Percentiles rank a stretch among this genome's conserved stretches.
Conservation (phyloP, 2,797 vertebrate genomes). For the Hephaestus fuliginosus region DNA sequence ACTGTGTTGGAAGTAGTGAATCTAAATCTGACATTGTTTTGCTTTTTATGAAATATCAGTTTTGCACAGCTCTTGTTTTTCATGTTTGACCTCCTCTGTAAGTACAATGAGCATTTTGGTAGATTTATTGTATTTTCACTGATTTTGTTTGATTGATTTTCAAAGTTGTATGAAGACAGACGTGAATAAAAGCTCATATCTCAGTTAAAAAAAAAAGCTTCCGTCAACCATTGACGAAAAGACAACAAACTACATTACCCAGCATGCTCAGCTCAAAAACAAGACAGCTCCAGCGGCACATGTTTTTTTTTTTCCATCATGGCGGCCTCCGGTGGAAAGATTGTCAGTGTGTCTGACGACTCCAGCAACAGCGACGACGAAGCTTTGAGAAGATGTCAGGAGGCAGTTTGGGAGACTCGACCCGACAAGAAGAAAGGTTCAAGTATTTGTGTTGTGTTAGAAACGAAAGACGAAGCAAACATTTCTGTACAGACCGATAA, state of each 20-base stretch:
- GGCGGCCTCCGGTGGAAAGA: constrained; percentile 59
- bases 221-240: too few species aligned
- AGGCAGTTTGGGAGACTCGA: constrained; percentile 83
- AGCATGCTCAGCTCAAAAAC: constrained; percentile 66
- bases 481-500: too few species aligned
- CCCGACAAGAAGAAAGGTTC: constrained; percentile 45
- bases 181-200: constrained; percentile 11
- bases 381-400: constrained; percentile 73
- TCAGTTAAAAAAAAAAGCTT: too few species aligned
- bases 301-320: constrained; percentile 56
- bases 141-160: neutral
- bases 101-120: constrained; percentile 8
- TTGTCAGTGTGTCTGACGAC: constrained; percentile 24
- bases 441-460: rapidly evolving
- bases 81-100: neutral
- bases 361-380: constrained; percentile 84
- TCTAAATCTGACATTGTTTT: neutral
- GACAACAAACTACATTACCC: constrained; percentile 74
- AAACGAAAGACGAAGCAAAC: neutral
- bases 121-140: neutral
- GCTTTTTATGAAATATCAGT: neutral
- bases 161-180: neutral
- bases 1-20: constrained; percentile 8
- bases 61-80: constrained; percentile 9
- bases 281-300: constrained; percentile 34